Conservation (phyloP, 2,113 vertebrate species). For the Phyllostomus hastatus region DNA sequence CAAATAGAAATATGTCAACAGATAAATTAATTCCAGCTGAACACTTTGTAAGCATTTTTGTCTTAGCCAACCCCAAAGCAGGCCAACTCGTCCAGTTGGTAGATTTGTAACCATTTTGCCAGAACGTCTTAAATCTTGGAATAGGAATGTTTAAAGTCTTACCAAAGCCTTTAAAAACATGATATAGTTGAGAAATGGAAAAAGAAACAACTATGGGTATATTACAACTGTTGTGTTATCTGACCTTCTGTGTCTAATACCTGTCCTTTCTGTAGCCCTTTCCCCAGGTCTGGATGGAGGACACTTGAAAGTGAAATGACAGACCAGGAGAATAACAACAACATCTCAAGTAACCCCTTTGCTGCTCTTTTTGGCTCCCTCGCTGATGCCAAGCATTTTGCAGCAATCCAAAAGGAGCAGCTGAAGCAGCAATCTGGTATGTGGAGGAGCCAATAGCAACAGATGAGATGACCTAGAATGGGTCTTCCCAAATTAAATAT, state of each 20-base stretch:
- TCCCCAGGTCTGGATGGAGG: conserved; percentile 84
- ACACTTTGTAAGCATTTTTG: not conserved
- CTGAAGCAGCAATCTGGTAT: conserved; percentile 85
- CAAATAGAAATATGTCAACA: not conserved
- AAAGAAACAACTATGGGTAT: not conserved
- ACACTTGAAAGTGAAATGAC: conserved; percentile 91
- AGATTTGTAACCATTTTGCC: conserved; percentile 25
- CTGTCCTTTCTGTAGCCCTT: conserved; percentile 58
- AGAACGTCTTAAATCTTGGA: conserved; percentile 26
- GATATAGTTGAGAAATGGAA: not conserved
- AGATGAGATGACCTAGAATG: conserved; percentile 12
- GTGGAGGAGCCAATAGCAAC: conserved; percentile 52
- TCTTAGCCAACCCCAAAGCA: not conserved
- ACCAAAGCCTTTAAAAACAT: conserved; percentile 13
- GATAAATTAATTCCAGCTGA: not conserved
- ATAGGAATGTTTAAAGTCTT: not conserved
- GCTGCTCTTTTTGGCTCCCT: conserved; percentile 97
- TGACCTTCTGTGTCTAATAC: conserved; percentile 24
- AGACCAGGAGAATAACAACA: conserved; percentile 99
- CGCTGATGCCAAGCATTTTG: conserved; percentile 96
- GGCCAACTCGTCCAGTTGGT: not conserved
- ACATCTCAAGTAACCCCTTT: conserved; percentile 97
- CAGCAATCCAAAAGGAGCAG: conserved; percentile 90
- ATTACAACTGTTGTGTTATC: not conserved
- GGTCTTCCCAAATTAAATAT: not conserved